Conservation (phyloP, 2,888 invertebrate species). For the Sphecodes monilicornis region DNA sequence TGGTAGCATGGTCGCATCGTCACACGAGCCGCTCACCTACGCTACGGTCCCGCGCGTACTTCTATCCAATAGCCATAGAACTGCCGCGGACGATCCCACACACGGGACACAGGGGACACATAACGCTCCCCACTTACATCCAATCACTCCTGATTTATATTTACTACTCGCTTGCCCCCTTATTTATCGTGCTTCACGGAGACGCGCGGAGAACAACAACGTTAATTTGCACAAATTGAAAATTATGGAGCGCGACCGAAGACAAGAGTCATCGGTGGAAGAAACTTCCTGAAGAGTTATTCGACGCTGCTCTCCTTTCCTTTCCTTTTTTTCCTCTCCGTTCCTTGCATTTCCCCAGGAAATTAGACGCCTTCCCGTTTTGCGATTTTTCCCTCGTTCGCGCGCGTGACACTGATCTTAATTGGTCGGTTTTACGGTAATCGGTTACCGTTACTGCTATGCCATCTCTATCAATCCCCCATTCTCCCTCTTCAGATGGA, state of each 20-base stretch:
- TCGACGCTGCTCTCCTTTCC: constrained; percentile 1
- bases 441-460: constrained; percentile 11
- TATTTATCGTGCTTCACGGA: constrained; percentile 83
- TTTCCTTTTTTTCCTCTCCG: background rate
- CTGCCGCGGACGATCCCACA: constrained; percentile 80
- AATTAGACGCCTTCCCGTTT: constrained; percentile 37
- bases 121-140: constrained; percentile 84
- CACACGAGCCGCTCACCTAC: constrained; percentile 56
- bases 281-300: constrained; percentile 30
- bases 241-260: constrained; percentile 78
- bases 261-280: constrained; percentile 48
- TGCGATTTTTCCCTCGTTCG: constrained; percentile 22
- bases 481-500: too few relatives aligned
- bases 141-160: constrained; percentile 85
- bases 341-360: background rate
- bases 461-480: background rate
- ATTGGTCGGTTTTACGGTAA: constrained; percentile 32
- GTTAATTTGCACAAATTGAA: constrained; percentile 84
- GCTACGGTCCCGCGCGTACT: constrained; percentile 20
- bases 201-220: constrained; percentile 80
- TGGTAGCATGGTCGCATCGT: constrained; percentile 14
- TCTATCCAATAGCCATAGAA: constrained; percentile 61
- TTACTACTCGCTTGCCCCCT: constrained; percentile 84
- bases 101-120: constrained; percentile 84
- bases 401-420: constrained; percentile 14